Conservation (phyloP, 2,888 invertebrate genomes). For the Caprella mutica region DNA sequence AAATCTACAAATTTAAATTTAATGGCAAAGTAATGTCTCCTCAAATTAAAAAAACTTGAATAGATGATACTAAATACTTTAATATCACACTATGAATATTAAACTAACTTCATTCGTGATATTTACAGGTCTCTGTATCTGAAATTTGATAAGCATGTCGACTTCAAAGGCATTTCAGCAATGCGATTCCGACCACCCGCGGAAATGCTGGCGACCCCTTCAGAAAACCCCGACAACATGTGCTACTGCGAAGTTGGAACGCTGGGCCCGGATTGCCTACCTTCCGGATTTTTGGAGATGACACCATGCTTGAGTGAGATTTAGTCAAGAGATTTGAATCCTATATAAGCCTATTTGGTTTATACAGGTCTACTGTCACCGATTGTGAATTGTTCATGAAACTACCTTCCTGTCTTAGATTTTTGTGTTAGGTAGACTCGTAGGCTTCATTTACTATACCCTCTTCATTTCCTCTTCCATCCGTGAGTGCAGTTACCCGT, state of each 20-base stretch:
- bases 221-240: conserved; percentile 33
- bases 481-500: too few relatives aligned
- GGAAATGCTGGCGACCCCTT: conserved; percentile 30
- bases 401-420: too few relatives aligned
- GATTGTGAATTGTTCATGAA: too few relatives aligned
- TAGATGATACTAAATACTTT: too few relatives aligned
- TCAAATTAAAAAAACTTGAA: too few relatives aligned
- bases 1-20: not conserved
- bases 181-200: conserved; percentile 35
- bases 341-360: too few relatives aligned
- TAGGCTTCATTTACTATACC: too few relatives aligned
- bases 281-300: conserved; percentile 33
- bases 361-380: too few relatives aligned
- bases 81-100: not conserved
- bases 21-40: too few relatives aligned
- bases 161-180: conserved; percentile 5
- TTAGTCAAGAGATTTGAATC: too few relatives aligned
- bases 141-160: conserved; percentile 34
- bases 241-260: conserved; percentile 36
- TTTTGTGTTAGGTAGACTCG: too few relatives aligned
- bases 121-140: conserved; percentile 36
- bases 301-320: conserved; percentile 14
- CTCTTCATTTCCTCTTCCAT: too few relatives aligned
- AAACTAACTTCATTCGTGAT: not conserved
- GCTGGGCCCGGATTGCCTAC: conserved; percentile 23